phyloP scores from a whole-genome alignment of 2,113 vertebrate species.

The Cheirogaleus medius region DNA sequence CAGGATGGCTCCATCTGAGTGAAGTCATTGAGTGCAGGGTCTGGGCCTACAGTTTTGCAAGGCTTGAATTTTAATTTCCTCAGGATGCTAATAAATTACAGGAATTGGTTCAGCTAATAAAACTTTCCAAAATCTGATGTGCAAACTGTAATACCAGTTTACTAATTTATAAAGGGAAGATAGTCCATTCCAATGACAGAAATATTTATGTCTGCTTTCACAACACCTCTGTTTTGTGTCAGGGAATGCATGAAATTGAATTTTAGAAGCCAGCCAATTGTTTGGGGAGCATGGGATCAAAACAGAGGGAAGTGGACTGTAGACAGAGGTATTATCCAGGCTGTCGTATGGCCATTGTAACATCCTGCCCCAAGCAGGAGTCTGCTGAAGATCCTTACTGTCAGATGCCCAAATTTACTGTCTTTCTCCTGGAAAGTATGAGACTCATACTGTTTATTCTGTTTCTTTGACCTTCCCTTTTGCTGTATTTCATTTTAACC shows the following conservation, averaged over 20 bases:
- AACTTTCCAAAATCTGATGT: slow-evolving; percentile 2
- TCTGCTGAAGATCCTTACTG: neutral
- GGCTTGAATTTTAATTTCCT: slow-evolving; percentile 11
- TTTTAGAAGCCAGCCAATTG: neutral
- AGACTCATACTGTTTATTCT: too few species aligned
- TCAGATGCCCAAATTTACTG: neutral
- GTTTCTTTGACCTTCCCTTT: neutral
- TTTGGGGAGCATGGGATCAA: slow-evolving; percentile 8
- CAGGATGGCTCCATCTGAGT: neutral
- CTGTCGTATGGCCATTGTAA: neutral
- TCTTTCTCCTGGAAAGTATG: neutral
- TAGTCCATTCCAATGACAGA: neutral
- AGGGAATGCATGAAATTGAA: neutral
- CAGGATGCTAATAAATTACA: neutral
- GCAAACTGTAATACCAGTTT: neutral
- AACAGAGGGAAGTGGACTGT: neutral
- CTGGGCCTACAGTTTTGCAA: neutral
- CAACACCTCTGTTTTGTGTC: neutral
- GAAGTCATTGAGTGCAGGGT: neutral
- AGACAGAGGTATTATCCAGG: neutral
- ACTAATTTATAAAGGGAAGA: slow-evolving; percentile 39
- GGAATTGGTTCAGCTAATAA: neutral
- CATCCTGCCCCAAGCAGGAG: neutral
- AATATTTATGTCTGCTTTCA: slow-evolving; percentile 23
- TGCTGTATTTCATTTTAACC: neutral